Base-by-base conservation (phyloP, 53 echinoderm and acorn worm genomes). In the Holothuria scabra region DNA sequence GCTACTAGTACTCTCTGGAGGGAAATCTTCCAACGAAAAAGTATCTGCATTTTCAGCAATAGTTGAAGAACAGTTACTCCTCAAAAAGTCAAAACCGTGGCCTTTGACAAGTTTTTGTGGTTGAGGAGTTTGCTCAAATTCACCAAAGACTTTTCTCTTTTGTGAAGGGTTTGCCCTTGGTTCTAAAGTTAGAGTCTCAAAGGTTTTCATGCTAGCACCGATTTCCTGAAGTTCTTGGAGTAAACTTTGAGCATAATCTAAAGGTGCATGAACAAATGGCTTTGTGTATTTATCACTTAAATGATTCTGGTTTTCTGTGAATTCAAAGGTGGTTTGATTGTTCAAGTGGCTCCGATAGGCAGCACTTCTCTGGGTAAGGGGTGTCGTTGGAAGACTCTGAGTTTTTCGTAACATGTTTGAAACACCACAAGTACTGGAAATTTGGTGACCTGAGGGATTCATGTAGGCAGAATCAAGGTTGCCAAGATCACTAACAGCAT, bases 211-310 rank as follows among this genome's bases (percentile, higher is more conserved):
- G 44, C 91, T 96, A 67, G 93, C 91, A 71, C 93, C 91, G 55
- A 93, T 91, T 79, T 96, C 96, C 60, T 89, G 88, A 19, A 96
- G 88, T 68, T 96, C 96, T 56, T 91, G 84, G 24, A 96, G 82
- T 32, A 96, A 86, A 70, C 93, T 93, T 91, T 96, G 96, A 7
- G 96, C 96, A 67, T 93, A 93, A 86, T 96, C 91, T 55, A 93
- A 91, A 29, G 96, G 96, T 12, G 96, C 96, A 61, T 93, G 96
- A 20, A 93, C 93, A 57, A 83, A 96, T 9, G 96, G 96, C 80
- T 93, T 91, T 7, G 84, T 91, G 85, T 95, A 95, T 59, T 95
- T 91, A 71, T 95, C 95, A 6, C 87, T 89, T 14, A 93, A 79
- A 67, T 83, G 85, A 80, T 89, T 91, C 26, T 93, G 89, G 48